Conservation (phyloP, 1,140 invertebrate genomes). For the Panulirus ornatus region DNA sequence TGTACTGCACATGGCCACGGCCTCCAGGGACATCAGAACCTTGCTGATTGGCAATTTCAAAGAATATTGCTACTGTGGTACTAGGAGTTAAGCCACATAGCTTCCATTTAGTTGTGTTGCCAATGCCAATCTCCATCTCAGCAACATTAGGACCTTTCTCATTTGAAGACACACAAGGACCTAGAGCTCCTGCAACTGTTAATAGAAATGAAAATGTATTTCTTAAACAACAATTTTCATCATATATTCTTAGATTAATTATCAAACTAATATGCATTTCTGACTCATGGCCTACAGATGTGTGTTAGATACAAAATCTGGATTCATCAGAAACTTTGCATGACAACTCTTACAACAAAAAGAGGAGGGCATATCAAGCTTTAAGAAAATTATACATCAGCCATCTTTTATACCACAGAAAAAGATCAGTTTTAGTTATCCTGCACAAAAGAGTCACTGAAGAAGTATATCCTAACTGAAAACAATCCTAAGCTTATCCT, state of each 20-base stretch:
- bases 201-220: slow-evolving; percentile 75
- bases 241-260: slow-evolving; percentile 34
- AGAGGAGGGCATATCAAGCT: too few species aligned
- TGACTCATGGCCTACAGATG: too few species aligned
- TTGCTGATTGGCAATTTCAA: slow-evolving; percentile 95
- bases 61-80: slow-evolving; percentile 95
- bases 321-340: too few species aligned
- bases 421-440: too few species aligned
- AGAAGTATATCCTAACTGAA: too few species aligned
- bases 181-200: slow-evolving; percentile 95
- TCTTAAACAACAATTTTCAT: too few species aligned
- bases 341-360: not conserved
- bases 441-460: too few species aligned
- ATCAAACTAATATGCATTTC: not conserved
- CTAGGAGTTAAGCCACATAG: slow-evolving; percentile 96
- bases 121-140: slow-evolving; percentile 97
- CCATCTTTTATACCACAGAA: too few species aligned
- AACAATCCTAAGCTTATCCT: too few species aligned
- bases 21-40: slow-evolving; percentile 95
- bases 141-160: slow-evolving; percentile 94
- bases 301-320: too few species aligned
- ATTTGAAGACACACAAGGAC: slow-evolving; percentile 95
- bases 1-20: slow-evolving; percentile 97
- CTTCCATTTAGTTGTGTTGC: slow-evolving; percentile 99
- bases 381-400: too few species aligned